These are phyloP conservation scores for Lobophora halterata DNA, from an alignment of 2,888 invertebrate species.

Conservation along the genomic window DNA sequence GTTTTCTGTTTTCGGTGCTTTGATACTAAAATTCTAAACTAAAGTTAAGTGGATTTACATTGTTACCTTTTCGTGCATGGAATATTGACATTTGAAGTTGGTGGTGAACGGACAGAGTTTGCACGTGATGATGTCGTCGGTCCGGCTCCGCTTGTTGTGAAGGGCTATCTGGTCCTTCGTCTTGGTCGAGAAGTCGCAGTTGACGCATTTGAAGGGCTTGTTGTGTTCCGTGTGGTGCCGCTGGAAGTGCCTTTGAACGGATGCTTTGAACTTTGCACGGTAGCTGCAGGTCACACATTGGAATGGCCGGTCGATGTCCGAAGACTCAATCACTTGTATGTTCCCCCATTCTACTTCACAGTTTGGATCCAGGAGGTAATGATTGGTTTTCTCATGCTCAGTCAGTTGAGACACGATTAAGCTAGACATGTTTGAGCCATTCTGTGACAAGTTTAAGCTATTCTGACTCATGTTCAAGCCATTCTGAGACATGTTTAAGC, in stretches of 20 bases:
- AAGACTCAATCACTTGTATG: constrained; percentile 51
- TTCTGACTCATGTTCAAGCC: no score
- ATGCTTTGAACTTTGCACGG: constrained; percentile 56
- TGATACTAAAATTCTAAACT: no score
- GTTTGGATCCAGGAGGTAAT: constrained; percentile 47
- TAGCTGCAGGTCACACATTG: constrained; percentile 55
- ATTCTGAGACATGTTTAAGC: no score
- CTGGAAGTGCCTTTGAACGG: constrained; percentile 62
- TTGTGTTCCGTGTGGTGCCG: constrained; percentile 55
- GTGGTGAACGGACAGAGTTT: constrained; percentile 46
- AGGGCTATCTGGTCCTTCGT: constrained; percentile 62
- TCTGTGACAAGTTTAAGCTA: no score
- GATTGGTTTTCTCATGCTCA: constrained; percentile 33
- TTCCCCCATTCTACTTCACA: constrained; percentile 50
- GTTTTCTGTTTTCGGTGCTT: no score
- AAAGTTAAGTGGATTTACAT: no score
- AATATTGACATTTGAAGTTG: constrained; percentile 51
- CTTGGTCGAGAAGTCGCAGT: constrained; percentile 63
- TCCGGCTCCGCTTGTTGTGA: constrained; percentile 58
- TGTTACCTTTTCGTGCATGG: constrained; percentile 59
- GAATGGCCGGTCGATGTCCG: constrained; percentile 48
- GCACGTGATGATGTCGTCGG: constrained; percentile 38
- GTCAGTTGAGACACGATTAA: constrained; percentile 10
- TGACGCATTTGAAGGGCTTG: constrained; percentile 56
- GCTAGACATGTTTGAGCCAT: no score